Evolutionary conservation across 2,888 invertebrate genomes (phyloP), one percentile per base, ranked within the genome.

Genomic region (Stegophylla sp.): DNA sequence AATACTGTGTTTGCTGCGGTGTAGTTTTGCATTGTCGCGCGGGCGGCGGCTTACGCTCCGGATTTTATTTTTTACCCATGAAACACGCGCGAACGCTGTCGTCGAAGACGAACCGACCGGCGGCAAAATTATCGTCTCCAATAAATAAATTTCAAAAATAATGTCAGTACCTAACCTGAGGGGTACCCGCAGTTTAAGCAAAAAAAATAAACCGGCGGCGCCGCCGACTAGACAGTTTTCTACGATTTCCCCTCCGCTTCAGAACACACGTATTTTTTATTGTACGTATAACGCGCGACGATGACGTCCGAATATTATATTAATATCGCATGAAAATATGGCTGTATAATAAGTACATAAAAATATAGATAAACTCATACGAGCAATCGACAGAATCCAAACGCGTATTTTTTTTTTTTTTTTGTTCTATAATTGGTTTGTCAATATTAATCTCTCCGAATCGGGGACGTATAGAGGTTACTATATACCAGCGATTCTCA

Each of bases 111-210:
- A 13, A 41, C 1, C 34, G 20, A 17, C 23, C 71, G 53, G 20
- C 53, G 28, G 23, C 34, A 53, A n/a, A n/a, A 1, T 23, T 41
- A 41, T 51, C 12, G 41, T 41, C 51, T 34, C 64, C 51, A 17
- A 74, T 74, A 63, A 74, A 74, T 74, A 48, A 63, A 48, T 74
- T 61, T 48, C 63, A 51, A 63, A 48, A 74, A 72, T 23, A 20
- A 17, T 48, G 15, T 4, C 1, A 48, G 12, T 48, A 48, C 3
- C 13, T 48, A 9, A 15, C 12, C 10, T n/a, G n/a, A 45, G 1
- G 15, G 13, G 48, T 53, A 53, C 20, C 17, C 48, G 17, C 17
- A 15, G 15, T 48, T 48, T n/a, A 48, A 15, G 15, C 15, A 15
- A n/a, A n/a, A n/a, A n/a, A n/a, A n/a, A n/a, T 51, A n/a, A 51